Conservation (phyloP, 2,888 invertebrate genomes). For the Drosophila fungiperda region DNA sequence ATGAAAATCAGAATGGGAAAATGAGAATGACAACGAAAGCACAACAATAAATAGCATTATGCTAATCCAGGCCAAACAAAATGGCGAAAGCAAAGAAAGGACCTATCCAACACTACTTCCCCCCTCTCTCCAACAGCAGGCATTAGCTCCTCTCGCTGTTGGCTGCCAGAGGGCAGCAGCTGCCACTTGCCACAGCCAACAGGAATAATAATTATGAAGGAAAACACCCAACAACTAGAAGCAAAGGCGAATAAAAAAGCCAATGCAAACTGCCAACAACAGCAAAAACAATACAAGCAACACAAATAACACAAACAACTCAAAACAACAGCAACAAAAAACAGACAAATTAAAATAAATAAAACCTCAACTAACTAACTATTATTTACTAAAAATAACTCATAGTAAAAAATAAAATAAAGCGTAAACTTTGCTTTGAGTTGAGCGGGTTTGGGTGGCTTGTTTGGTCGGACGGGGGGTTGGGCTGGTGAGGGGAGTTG, state of each 20-base stretch:
- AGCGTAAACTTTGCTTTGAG: constrained; percentile 36
- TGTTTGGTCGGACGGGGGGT: no score
- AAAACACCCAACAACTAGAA: constrained; percentile 48
- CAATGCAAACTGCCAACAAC: constrained; percentile 39
- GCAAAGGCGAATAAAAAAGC: constrained; percentile 20
- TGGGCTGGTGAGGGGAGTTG: neutral
- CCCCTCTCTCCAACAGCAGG: constrained; percentile 15
- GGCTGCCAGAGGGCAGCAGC: constrained; percentile 47
- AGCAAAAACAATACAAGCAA: constrained; percentile 25
- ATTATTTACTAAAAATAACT: constrained; percentile 80
- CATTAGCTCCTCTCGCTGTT: constrained; percentile 36
- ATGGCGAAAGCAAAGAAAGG: constrained; percentile 76
- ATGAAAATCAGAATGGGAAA: constrained; percentile 12
- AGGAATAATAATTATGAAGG: constrained; percentile 65
- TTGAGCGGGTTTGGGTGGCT: neutral
- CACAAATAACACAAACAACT: constrained; percentile 15
- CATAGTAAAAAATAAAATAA: constrained; percentile 36
- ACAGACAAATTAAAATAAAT: constrained; percentile 50
- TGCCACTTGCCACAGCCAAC: constrained; percentile 55
- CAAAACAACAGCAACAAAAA: constrained; percentile 12
- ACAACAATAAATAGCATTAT: constrained; percentile 81
- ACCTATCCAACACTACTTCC: constrained; percentile 19
- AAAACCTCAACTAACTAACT: constrained; percentile 75
- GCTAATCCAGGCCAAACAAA: constrained; percentile 81
- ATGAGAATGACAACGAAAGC: constrained; percentile 69